phyloP scores from a whole-genome alignment of 2,888 invertebrate species.

The Oligia latruncula region DNA sequence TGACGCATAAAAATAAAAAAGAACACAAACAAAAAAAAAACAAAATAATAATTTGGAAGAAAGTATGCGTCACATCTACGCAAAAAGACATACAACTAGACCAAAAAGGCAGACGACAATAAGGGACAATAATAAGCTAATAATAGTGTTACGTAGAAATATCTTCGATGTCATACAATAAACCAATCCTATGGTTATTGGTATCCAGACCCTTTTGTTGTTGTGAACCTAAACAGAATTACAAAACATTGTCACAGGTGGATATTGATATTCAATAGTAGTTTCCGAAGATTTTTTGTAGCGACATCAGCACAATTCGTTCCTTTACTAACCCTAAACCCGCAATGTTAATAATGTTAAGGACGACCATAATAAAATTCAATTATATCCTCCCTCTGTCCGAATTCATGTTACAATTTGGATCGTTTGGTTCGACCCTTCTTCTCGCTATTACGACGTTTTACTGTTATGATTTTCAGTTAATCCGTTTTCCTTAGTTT shows the following conservation, averaged over 20 bases:
- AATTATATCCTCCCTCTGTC: conserved; percentile 75
- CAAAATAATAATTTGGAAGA: too few relatives aligned
- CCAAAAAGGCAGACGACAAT: neutral
- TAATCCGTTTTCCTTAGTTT: conserved; percentile 69
- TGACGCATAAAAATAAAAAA: too few relatives aligned
- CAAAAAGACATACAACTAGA: too few relatives aligned
- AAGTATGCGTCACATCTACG: too few relatives aligned
- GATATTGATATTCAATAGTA: conserved; percentile 77
- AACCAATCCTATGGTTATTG: neutral
- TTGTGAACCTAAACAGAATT: conserved; percentile 70
- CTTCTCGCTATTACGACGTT: conserved; percentile 68
- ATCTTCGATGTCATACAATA: neutral
- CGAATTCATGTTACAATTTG: conserved; percentile 69
- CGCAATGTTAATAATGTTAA: conserved; percentile 75
- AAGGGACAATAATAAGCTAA: neutral
- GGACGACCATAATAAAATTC: conserved; percentile 77
- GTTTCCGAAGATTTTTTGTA: conserved; percentile 71
- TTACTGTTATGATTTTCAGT: conserved; percentile 69
- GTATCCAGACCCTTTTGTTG: conserved; percentile 59
- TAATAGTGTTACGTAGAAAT: neutral
- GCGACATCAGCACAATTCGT: conserved; percentile 72
- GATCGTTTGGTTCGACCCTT: conserved; percentile 67
- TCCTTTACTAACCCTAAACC: conserved; percentile 70
- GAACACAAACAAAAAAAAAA: too few relatives aligned
- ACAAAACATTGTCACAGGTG: conserved; percentile 67